phyloP scores from a whole-genome alignment of 2,888 invertebrate species.

The Timandra comae region DNA sequence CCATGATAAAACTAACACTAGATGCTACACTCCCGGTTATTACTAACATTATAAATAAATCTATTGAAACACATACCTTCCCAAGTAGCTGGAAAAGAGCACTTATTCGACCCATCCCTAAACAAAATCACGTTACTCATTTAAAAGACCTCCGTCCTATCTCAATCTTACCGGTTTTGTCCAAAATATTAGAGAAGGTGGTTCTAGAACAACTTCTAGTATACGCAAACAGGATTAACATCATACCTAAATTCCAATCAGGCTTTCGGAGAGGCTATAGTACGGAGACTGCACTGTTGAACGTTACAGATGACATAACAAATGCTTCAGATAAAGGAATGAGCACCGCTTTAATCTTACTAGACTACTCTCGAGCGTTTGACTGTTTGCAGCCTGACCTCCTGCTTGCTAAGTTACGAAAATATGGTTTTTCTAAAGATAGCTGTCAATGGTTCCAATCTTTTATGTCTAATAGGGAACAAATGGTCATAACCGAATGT shows the following conservation, averaged over 20 bases:
- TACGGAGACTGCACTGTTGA: conserved; percentile 14
- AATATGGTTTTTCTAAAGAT: too few species aligned
- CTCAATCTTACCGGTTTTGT: conserved; percentile 12
- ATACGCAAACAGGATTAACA: conserved; percentile 8
- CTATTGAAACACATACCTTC: conserved; percentile 1
- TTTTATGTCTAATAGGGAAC: too few species aligned
- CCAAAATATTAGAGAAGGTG: conserved; percentile 3
- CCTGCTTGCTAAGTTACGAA: too few species aligned
- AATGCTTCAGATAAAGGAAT: too few species aligned
- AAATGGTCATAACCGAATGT: too few species aligned
- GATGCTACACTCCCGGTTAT: background rate
- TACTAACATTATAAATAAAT: conserved; percentile 1
- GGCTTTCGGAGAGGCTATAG: conserved; percentile 11
- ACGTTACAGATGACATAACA: too few species aligned
- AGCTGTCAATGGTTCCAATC: too few species aligned
- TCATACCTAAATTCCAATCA: conserved; percentile 13
- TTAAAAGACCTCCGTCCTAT: conserved; percentile 12
- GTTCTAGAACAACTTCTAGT: background rate
- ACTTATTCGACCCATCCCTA: conserved; percentile 3
- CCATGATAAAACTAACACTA: conserved; percentile 1
- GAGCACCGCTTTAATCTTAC: too few species aligned
- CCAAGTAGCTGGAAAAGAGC: conserved; percentile 3
- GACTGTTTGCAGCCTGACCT: too few species aligned
- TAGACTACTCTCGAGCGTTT: too few species aligned
- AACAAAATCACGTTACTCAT: background rate